Evolutionary conservation across 2,113 vertebrate genomes (phyloP).

Genomic region (Platichthys stellatus): DNA sequence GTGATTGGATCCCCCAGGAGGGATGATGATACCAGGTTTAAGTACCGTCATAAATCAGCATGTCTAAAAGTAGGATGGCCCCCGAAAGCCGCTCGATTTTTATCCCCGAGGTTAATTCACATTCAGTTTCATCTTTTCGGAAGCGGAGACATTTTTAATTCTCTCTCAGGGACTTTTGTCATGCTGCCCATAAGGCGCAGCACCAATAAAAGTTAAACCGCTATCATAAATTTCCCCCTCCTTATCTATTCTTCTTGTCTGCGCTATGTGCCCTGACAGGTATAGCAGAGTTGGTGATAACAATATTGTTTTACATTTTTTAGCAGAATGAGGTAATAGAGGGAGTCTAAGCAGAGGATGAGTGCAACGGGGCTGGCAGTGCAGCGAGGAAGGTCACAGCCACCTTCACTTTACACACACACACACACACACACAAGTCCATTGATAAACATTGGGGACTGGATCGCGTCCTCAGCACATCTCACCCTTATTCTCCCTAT

Average conservation of each 20-base stretch:
- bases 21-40: not conserved
- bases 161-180: slow-evolving; percentile 42
- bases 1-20: not conserved
- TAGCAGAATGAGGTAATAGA: slow-evolving; percentile 18
- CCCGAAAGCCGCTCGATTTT: not conserved
- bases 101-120: not conserved
- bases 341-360: not conserved
- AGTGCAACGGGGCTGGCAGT: slow-evolving; percentile 10
- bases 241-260: slow-evolving; percentile 49
- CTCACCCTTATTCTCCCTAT: slow-evolving; percentile 13
- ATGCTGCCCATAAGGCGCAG: slow-evolving; percentile 29
- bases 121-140: slow-evolving; percentile 25
- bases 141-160: slow-evolving; percentile 29
- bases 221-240: slow-evolving; percentile 53
- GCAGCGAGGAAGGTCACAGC: not conserved
- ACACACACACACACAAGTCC: not conserved
- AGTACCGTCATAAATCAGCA: not conserved
- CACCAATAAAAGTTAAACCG: slow-evolving; percentile 64
- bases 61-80: not conserved
- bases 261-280: slow-evolving; percentile 31
- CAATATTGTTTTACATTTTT: slow-evolving; percentile 34
- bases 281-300: slow-evolving; percentile 46
- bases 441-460: slow-evolving; percentile 39
- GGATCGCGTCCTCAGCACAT: slow-evolving; percentile 19
- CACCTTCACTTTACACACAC: slow-evolving; percentile 22